A percentile compares a stretch with the other conserved stretches of the same genome.
phyloP scores from a whole-genome alignment of 2,797 vertebrate species.

The Distichodus sexfasciatus region DNA sequence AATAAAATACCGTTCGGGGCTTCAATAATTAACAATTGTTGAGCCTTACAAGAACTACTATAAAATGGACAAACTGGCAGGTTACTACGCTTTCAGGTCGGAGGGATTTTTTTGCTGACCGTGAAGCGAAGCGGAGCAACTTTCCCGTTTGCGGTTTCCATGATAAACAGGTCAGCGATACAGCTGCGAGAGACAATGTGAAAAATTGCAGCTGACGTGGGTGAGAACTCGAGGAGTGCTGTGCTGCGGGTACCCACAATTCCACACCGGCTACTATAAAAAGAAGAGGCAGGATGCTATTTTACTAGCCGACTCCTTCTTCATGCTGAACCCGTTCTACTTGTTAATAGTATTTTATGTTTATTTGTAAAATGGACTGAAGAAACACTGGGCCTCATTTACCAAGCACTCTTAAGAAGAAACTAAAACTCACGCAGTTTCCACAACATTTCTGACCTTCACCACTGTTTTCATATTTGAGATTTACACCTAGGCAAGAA shows the following conservation, averaged over 20 bases:
- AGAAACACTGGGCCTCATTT: no score
- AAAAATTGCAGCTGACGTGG: slow-evolving; percentile 44
- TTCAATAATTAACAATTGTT: neutral
- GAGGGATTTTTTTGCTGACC: slow-evolving; percentile 30
- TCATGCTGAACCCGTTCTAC: slow-evolving; percentile 11
- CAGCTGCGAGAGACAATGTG: slow-evolving; percentile 30
- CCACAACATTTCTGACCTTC: no score
- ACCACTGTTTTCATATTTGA: no score
- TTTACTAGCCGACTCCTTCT: slow-evolving; percentile 41
- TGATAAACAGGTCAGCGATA: slow-evolving; percentile 37
- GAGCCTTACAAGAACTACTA: slow-evolving; percentile 24
- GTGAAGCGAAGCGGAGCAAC: slow-evolving; percentile 35
- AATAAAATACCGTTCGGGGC: slow-evolving; percentile 12
- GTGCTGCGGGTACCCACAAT: slow-evolving; percentile 51
- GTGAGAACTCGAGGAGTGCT: slow-evolving; percentile 46
- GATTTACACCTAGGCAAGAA: no score
- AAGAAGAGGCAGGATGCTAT: slow-evolving; percentile 44
- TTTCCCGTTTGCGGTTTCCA: slow-evolving; percentile 33
- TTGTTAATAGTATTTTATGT: slow-evolving; percentile 32
- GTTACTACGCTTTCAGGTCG: slow-evolving; percentile 38
- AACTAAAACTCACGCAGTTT: no score
- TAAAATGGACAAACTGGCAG: slow-evolving; percentile 31
- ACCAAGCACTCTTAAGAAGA: no score
- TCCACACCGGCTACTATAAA: slow-evolving; percentile 44
- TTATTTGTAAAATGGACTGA: slow-evolving; percentile 44